These are phyloP conservation scores for Tineola bisselliella DNA, from an alignment of 2,888 invertebrate species.

Conservation along the genomic window DNA sequence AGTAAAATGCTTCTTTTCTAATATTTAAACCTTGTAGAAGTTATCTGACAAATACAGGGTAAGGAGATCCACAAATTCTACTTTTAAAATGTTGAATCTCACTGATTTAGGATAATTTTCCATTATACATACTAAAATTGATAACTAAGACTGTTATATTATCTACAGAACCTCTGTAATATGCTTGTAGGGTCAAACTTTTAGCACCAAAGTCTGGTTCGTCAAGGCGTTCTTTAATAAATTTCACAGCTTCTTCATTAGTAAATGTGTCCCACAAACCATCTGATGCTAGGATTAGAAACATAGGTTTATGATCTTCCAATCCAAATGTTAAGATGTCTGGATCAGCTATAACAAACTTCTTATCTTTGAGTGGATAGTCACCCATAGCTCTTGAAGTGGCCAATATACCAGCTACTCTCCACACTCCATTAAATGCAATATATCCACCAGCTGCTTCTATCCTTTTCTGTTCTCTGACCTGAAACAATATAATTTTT, in stretches of 20 bases:
- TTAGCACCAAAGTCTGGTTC: conserved; percentile 92
- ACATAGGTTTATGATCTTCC: conserved; percentile 85
- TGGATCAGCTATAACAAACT: conserved; percentile 94
- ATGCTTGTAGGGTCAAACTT: conserved; percentile 89
- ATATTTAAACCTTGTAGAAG: no score
- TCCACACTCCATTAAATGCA: conserved; percentile 95
- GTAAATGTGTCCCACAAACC: conserved; percentile 97
- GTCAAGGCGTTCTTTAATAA: conserved; percentile 83
- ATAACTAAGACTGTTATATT: conserved; percentile 95
- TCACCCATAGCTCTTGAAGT: conserved; percentile 95
- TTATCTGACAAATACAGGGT: no score
- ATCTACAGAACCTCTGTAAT: conserved; percentile 91
- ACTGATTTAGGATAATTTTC: not conserved
- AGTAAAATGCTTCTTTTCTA: no score
- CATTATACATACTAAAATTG: conserved; percentile 63
- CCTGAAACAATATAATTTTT: conserved; percentile 52
- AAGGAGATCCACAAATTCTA: no score
- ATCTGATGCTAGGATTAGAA: conserved; percentile 92
- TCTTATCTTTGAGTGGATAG: conserved; percentile 93
- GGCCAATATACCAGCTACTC: conserved; percentile 94
- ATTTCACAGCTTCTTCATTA: conserved; percentile 93
- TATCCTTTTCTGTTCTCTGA: conserved; percentile 89
- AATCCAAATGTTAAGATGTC: conserved; percentile 93
- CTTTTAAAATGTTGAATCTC: not conserved
- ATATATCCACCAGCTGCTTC: conserved; percentile 96